Evolutionary conservation across 2,113 vertebrate genomes (phyloP).

Genomic region (Etheostoma cragini): DNA sequence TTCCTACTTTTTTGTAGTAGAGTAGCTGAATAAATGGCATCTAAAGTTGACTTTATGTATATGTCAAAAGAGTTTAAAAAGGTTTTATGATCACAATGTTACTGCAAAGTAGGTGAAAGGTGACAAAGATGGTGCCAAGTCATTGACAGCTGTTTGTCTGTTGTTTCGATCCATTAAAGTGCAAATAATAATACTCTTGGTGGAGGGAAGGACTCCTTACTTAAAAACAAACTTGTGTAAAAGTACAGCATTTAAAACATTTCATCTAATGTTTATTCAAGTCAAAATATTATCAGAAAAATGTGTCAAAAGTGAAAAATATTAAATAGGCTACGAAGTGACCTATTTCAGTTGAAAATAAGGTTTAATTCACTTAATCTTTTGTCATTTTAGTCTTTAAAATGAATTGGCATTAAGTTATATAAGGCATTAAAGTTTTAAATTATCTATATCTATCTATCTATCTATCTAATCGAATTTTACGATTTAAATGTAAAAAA

Average conservation of each 20-base stretch:
- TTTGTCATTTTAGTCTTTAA: neutral
- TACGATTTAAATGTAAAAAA: neutral
- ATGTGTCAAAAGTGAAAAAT: neutral
- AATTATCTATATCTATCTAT: too few relatives aligned
- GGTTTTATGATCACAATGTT: neutral
- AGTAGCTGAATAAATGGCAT: neutral
- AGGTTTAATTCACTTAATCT: neutral
- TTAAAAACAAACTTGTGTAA: too few relatives aligned
- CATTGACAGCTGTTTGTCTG: neutral
- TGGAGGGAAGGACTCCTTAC: neutral
- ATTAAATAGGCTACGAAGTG: too few relatives aligned
- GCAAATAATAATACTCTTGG: neutral
- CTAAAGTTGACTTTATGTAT: neutral
- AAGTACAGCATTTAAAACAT: neutral
- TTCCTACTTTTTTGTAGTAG: accelerated
- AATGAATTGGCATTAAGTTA: neutral
- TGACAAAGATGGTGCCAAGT: constrained; percentile 18
- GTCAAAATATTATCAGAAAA: neutral
- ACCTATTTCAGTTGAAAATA: neutral
- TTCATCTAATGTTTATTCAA: neutral
- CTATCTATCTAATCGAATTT: neutral
- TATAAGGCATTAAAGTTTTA: too few relatives aligned
- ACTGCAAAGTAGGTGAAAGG: constrained; percentile 54
- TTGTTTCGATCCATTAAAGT: neutral
- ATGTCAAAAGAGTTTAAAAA: neutral